Evolutionary conservation across 2,113 vertebrate genomes (phyloP).

Genomic region (Sylvietta virens): DNA sequence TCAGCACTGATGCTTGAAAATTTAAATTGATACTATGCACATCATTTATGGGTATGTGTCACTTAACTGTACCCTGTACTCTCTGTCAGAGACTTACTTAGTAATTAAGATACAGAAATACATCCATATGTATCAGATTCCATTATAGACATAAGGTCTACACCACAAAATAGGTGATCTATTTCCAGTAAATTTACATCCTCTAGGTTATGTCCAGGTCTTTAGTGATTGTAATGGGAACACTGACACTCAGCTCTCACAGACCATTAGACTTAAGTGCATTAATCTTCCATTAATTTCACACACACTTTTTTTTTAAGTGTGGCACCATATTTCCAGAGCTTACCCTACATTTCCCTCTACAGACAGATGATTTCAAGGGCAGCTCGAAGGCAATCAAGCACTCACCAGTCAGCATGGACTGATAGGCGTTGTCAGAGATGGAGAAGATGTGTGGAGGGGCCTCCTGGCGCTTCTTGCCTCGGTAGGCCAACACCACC

Average conservation of each 20-base stretch:
- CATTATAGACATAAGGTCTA: not conserved
- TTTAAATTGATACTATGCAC: not conserved
- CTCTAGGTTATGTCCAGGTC: not conserved
- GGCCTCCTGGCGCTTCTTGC: conserved; percentile 76
- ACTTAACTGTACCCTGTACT: not conserved
- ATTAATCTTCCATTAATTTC: not conserved
- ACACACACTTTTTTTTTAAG: not conserved
- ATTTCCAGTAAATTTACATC: not conserved
- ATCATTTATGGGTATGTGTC: not conserved
- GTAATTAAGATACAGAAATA: not conserved
- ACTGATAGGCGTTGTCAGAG: conserved; percentile 71
- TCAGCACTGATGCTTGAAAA: not conserved
- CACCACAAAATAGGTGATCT: not conserved
- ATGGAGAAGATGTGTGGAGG: conserved; percentile 80
- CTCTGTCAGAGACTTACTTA: not conserved
- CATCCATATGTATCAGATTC: not conserved
- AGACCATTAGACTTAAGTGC: not conserved
- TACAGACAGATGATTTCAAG: not conserved
- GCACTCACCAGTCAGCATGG: conserved; percentile 72
- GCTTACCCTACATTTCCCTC: not conserved
- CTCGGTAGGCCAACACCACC: conserved; percentile 76
- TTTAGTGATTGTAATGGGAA: not conserved
- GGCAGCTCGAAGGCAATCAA: not conserved
- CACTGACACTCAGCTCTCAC: not conserved
- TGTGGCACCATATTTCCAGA: not conserved